Conservation (phyloP, 1,140 invertebrate species). For the Drosophila tsacasi region DNA sequence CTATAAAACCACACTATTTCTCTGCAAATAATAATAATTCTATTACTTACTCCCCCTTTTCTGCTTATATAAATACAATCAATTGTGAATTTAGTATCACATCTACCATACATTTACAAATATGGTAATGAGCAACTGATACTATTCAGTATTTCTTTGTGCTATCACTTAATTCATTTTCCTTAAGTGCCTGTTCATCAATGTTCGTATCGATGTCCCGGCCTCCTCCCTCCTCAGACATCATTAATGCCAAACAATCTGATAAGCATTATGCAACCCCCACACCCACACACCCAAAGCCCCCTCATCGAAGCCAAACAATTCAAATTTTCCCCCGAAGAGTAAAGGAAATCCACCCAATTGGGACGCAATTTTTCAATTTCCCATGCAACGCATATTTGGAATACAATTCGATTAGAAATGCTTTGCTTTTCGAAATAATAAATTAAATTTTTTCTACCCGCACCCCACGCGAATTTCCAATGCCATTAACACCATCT, state of each 20-base stretch:
- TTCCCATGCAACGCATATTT: conserved; percentile 66
- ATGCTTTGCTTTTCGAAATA: conserved; percentile 82
- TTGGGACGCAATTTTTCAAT: conserved; percentile 75
- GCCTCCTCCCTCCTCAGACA: conserved; percentile 18
- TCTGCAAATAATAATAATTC: not conserved
- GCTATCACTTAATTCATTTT: conserved; percentile 34
- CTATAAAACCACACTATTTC: not conserved
- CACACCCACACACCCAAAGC: conserved; percentile 1
- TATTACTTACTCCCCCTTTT: not conserved
- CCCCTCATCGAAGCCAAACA: conserved; percentile 37
- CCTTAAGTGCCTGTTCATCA: conserved; percentile 35
- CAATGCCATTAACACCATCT: conserved; percentile 77
- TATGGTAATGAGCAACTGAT: conserved; percentile 11
- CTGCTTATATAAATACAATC: no score
- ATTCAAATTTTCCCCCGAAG: conserved; percentile 58
- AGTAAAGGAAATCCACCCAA: conserved; percentile 49
- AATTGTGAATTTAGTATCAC: not conserved
- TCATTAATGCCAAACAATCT: conserved; percentile 77
- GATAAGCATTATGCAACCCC: conserved; percentile 62
- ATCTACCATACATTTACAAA: not conserved
- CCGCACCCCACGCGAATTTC: conserved; percentile 45
- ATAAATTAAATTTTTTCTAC: conserved; percentile 78
- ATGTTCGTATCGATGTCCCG: not conserved
- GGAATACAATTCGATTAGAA: conserved; percentile 83
- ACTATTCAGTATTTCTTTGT: conserved; percentile 1